Evolutionary conservation across 2,113 vertebrate genomes (phyloP).

Genomic region (Vireo altiloquus): DNA sequence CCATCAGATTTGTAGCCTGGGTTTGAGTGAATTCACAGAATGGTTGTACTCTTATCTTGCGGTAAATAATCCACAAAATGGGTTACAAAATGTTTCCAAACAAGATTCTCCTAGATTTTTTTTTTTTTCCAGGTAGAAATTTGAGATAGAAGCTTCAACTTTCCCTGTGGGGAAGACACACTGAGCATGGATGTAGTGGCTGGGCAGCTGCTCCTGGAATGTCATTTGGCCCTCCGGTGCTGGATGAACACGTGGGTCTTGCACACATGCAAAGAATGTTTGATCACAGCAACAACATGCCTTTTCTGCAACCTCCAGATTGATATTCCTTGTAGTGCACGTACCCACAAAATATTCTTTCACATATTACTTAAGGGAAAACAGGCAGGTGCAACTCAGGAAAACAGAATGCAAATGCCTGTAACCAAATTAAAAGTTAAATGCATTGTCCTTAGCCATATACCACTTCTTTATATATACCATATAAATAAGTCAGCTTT

Average conservation of each 20-base stretch:
- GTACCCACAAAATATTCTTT: neutral
- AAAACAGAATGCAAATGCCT: neutral
- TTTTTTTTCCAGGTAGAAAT: neutral
- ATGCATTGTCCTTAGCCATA: neutral
- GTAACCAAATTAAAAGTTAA: neutral
- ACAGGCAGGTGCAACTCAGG: neutral
- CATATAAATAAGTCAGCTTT: neutral
- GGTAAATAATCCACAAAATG: neutral
- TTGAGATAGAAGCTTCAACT: neutral
- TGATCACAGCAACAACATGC: neutral
- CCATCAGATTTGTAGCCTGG: neutral
- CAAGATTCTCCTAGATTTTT: neutral
- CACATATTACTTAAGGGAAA: neutral
- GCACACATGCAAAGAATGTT: neutral
- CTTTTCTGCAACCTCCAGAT: accelerated
- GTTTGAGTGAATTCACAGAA: neutral
- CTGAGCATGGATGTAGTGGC: accelerated
- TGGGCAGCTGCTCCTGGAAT: neutral
- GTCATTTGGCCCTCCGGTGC: neutral
- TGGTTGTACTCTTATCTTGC: neutral
- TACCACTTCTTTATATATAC: too few relatives aligned
- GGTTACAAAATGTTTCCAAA: neutral
- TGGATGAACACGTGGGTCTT: neutral
- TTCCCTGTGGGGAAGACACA: neutral
- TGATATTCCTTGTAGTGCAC: neutral